phyloP scores from a whole-genome alignment of 2,113 vertebrate species.

The Maccullochella peelii region DNA sequence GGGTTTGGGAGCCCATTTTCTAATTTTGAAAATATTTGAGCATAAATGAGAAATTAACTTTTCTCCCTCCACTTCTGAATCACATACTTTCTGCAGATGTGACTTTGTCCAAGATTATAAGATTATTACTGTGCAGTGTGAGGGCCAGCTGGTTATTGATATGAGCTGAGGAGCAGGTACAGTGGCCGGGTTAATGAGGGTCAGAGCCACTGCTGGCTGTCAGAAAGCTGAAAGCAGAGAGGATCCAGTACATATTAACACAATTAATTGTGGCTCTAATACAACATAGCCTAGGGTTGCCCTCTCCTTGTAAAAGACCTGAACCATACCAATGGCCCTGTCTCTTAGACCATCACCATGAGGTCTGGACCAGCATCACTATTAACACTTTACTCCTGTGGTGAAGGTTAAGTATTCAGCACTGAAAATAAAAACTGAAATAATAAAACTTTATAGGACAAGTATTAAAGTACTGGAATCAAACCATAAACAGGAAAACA shows the following conservation, averaged over 20 bases:
- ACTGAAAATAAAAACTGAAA: neutral
- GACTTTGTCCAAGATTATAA: slow-evolving; percentile 42
- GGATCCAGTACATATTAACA: slow-evolving; percentile 53
- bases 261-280: slow-evolving; percentile 66
- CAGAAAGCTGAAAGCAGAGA: slow-evolving; percentile 36
- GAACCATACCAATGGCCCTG: slow-evolving; percentile 36
- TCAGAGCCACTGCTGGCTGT: slow-evolving; percentile 54
- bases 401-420: neutral
- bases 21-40: slow-evolving; percentile 45
- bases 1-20: slow-evolving; percentile 16
- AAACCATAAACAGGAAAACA: too few species aligned
- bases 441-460: neutral
- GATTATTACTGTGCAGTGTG: slow-evolving; percentile 27
- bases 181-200: slow-evolving; percentile 73
- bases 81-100: slow-evolving; percentile 8
- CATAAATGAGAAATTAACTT: slow-evolving; percentile 43
- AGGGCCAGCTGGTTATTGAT: slow-evolving; percentile 60
- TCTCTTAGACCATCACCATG: slow-evolving; percentile 28
- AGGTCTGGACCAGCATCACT: slow-evolving; percentile 12
- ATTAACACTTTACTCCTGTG: slow-evolving; percentile 8
- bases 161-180: slow-evolving; percentile 56
- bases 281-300: slow-evolving; percentile 39
- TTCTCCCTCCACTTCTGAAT: neutral
- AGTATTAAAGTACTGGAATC: too few species aligned
- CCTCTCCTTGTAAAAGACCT: slow-evolving; percentile 61